Evolutionary conservation across 1,140 invertebrate species (phyloP), one percentile per base, ranked within the genome.

Genomic region (Maniola jurtina): DNA sequence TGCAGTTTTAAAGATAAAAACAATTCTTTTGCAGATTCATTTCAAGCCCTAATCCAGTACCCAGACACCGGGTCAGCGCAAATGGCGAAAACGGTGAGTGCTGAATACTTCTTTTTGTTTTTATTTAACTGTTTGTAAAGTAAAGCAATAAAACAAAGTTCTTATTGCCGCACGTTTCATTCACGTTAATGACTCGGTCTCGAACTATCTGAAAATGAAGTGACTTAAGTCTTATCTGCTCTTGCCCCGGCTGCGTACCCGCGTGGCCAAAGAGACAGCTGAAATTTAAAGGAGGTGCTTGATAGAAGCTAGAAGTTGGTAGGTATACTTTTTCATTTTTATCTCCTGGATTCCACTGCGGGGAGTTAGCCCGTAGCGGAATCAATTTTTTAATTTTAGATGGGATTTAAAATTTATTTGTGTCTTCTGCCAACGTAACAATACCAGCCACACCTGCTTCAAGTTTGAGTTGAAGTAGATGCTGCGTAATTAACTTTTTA

Each of bases 41-140:
- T 99, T 94, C 99, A 99, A 95, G 98, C 98, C 65, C 93, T 99
- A 78, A 98, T 99, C 90, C 99, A 99, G 92, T 99, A 99, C 92
- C 96, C 97, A 71, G 98, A 99, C 92, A 97, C 98, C 65, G 94
- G 97, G 81, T 96, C 97, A 72, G 98, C 99, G 68, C 98, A 99
- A 91, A 95, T 97, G 80, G 98, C 98, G 83, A 99, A 99, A 94
- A 93, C 95, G 92, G 95, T 97, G 91, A 95, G 94, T 94, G 88
- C 66, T 77, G 75, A 77, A 79, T 77, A 80, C 73, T 79, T 81
- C 13, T 60, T 75, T 79, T 55, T 81, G 75, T 83, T 88, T 88
- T 81, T 88, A 84, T 88, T 83, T 84, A 81, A 86, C 80, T 77
- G 75, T 89, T 89, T 83, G 80, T 79, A 75, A 86, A 89, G 81